phyloP scores from a whole-genome alignment of 2,888 invertebrate genomes.

The Cordilura impudica region DNA sequence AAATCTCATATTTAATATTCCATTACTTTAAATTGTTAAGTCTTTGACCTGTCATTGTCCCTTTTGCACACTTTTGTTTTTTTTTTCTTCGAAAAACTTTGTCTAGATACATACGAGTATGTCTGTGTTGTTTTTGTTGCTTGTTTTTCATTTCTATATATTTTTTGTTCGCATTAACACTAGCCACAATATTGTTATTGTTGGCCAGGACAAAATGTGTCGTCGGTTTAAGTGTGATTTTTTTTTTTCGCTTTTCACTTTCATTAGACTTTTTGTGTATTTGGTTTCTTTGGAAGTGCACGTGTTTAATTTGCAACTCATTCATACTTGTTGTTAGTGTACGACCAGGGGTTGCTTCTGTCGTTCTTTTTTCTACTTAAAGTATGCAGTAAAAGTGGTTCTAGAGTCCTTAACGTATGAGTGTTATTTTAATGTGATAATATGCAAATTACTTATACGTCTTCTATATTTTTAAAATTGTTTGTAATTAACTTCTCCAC shows the following conservation, averaged over 20 bases:
- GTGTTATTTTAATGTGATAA: neutral
- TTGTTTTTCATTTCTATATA: neutral
- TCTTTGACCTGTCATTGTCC: conserved; percentile 1
- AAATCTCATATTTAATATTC: neutral
- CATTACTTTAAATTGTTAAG: neutral
- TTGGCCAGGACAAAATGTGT: neutral
- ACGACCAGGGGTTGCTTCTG: too few species aligned
- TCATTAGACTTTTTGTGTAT: neutral
- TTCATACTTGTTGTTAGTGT: neutral
- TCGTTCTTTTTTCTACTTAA: neutral
- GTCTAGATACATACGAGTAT: neutral
- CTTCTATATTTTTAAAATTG: neutral
- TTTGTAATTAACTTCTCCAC: too few species aligned
- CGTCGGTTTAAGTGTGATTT: neutral
- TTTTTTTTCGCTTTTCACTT: neutral
- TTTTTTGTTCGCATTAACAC: neutral
- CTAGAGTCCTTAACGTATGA: neutral
- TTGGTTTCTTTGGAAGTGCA: neutral
- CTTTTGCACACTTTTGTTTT: neutral
- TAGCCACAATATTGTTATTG: conserved; percentile 1
- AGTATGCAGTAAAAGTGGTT: neutral
- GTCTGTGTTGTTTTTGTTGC: neutral
- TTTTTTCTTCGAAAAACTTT: neutral
- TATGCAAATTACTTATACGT: neutral
- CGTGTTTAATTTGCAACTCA: neutral